Conservation (phyloP, 2,888 invertebrate genomes). For the Ophonus ardosiacus region DNA sequence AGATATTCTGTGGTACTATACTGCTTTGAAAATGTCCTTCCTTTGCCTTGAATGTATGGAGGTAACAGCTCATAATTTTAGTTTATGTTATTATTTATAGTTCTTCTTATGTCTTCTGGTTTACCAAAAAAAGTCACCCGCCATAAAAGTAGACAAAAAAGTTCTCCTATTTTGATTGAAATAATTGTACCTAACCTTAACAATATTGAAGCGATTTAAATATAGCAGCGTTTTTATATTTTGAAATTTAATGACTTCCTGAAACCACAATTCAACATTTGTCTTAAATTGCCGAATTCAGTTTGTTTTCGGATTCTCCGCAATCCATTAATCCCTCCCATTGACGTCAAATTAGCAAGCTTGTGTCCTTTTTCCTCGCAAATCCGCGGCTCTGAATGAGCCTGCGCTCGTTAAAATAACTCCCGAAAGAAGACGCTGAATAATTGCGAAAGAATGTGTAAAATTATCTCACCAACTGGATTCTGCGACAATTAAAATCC, state of each 20-base stretch:
- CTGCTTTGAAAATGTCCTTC: too few relatives aligned
- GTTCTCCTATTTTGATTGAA: too few relatives aligned
- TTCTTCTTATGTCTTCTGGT: too few relatives aligned
- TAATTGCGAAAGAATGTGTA: conserved; percentile 52
- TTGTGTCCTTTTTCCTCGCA: background rate
- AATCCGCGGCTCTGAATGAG: background rate
- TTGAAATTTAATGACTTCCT: background rate
- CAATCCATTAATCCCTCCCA: conserved; percentile 10
- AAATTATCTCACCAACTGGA: conserved; percentile 52
- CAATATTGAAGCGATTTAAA: background rate
- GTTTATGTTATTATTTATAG: too few relatives aligned
- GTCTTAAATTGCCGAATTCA: background rate
- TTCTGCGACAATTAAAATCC: conserved; percentile 49
- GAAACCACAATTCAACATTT: background rate
- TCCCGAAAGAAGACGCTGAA: conserved; percentile 48
- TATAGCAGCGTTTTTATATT: background rate
- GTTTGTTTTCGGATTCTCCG: conserved; percentile 22
- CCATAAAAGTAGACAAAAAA: too few relatives aligned
- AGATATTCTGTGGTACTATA: too few relatives aligned
- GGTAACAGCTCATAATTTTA: too few relatives aligned
- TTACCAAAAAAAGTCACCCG: too few relatives aligned
- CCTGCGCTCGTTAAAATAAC: conserved; percentile 32
- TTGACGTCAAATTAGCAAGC: background rate
- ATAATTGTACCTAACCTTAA: background rate
- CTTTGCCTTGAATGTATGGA: too few relatives aligned